These are phyloP conservation scores for Kryphioiulus occultus DNA, from an alignment of 2,888 invertebrate species.

Conservation along the genomic window DNA sequence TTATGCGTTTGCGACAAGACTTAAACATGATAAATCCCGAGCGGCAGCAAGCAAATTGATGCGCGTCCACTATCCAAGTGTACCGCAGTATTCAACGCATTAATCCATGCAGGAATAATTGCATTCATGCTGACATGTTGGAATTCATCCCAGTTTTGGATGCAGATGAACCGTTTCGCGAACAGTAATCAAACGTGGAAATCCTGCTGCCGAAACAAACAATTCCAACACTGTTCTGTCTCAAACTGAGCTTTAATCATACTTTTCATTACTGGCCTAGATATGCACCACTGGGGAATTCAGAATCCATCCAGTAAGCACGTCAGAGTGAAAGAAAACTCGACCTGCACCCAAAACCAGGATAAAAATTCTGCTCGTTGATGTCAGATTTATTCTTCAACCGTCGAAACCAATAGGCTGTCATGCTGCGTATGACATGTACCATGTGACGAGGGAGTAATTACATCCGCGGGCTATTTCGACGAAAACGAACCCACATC, in stretches of 20 bases:
- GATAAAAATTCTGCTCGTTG: background rate
- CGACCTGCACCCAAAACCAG: background rate
- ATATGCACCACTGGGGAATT: background rate
- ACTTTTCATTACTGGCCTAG: background rate
- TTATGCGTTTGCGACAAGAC: background rate
- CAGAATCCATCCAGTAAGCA: background rate
- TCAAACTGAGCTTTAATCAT: background rate
- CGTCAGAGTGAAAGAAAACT: background rate
- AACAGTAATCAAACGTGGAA: no score
- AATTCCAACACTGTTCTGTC: background rate
- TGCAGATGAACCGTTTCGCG: background rate
- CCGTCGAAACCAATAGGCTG: background rate
- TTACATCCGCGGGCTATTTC: background rate
- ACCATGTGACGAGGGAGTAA: background rate
- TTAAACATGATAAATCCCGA: slow-evolving; percentile 39
- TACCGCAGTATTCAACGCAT: background rate
- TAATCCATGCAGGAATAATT: background rate
- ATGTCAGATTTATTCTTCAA: background rate
- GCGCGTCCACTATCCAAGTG: background rate
- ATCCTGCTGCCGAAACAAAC: no score
- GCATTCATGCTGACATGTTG: background rate
- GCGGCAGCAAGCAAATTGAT: background rate
- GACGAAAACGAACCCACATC: background rate
- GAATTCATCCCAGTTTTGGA: background rate
- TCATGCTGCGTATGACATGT: background rate